Percentiles rank a stretch among this genome's conserved stretches.
These are phyloP conservation scores for Cerceris rybyensis DNA, from an alignment of 2,888 invertebrate genomes.

Conservation along the genomic window DNA sequence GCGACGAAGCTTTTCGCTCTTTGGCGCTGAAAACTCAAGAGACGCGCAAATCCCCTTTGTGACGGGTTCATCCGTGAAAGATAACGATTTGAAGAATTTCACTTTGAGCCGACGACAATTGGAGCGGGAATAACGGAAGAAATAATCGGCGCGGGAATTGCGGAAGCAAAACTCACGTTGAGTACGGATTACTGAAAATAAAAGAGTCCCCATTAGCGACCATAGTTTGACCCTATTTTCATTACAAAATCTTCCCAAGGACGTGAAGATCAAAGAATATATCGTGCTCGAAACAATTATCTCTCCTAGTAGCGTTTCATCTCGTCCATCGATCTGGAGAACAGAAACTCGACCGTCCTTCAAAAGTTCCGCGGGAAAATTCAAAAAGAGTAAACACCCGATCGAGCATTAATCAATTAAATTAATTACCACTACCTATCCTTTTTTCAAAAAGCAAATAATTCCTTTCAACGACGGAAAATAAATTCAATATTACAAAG, in stretches of 20 bases:
- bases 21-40: conserved; percentile 34
- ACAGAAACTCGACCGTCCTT: no score
- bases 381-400: no score
- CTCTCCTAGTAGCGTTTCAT: neutral
- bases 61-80: conserved; percentile 18
- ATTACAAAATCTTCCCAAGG: conserved; percentile 32
- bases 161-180: conserved; percentile 31
- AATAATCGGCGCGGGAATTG: conserved; percentile 53
- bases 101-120: conserved; percentile 28
- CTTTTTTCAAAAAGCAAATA: no score
- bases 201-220: conserved; percentile 26
- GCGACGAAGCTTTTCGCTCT: neutral
- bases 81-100: conserved; percentile 39
- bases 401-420: no score
- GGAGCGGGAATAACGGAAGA: conserved; percentile 35
- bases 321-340: no score
- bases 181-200: conserved; percentile 33
- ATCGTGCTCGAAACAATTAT: neutral
- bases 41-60: conserved; percentile 16
- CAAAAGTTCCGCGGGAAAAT: no score
- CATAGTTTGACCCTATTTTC: conserved; percentile 15
- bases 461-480: no score
- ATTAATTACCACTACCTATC: no score
- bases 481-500: no score
- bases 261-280: conserved; percentile 13